Evolutionary conservation across 1,140 invertebrate genomes (phyloP), one percentile per base, ranked within the genome.

Genomic region (Drosophila simulans): DNA sequence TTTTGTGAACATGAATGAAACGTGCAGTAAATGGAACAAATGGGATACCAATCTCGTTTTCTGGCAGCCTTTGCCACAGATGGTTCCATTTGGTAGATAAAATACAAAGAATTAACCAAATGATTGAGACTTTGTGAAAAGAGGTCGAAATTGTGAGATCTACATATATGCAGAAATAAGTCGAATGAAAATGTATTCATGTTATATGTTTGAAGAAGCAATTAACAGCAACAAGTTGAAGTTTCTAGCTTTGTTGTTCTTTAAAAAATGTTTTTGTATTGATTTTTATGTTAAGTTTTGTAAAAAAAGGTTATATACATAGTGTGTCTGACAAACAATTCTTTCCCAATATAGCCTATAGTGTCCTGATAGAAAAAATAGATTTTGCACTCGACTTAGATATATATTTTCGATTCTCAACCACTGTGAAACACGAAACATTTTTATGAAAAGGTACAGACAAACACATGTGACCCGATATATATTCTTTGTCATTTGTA

Each of bases 361-460:
- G 10, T 11, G 10, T 15, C 0, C 17, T 39, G 3, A 15, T 39
- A 15, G 8, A 60, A 20, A 52, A 7, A 0, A 12, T 1, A 35
- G 15, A 4, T 34, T 46, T 12, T 27, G 11, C 45, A n/a, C 54
- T 25, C 4, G 10, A 22, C n/a, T 25, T 8, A 11, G 20, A 51
- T 45, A 10, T n/a, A 45, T 15, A 12, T 15, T 15, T 49, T 4
- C 3, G 5, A 20, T 25, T 25, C 45, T 7, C 12, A 25, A 35
- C 49, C 59, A 78, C 71, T 70, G 71, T 78, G 58, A 52, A 66
- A 39, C 43, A 76, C 51, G 27, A 77, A 68, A 42, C 49, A 58
- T 62, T 58, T 64, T 34, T 25, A 34, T n/a, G 5, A 13, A 25
- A 39, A 48, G 25, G 27, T 22, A 20, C 11, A 43, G 40, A 53